These are phyloP conservation scores for Phragmatobia fuliginosa DNA, from an alignment of 2,888 invertebrate genomes.

Conservation along the genomic window DNA sequence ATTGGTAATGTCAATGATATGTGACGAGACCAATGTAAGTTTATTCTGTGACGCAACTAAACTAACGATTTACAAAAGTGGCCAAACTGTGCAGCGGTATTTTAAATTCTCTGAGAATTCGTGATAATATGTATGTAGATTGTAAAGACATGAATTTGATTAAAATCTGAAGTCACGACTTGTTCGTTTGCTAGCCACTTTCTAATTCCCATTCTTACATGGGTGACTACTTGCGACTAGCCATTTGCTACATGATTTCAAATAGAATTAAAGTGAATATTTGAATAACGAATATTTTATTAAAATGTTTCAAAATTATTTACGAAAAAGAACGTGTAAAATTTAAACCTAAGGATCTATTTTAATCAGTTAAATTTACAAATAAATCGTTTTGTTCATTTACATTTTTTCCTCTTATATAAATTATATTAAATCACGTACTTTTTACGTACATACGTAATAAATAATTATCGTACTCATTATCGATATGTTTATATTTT, in stretches of 20 bases:
- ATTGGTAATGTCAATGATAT: neutral
- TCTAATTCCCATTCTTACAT: conserved; percentile 57
- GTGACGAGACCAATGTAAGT: neutral
- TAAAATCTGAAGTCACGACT: conserved; percentile 64
- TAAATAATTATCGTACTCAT: neutral
- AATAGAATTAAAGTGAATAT: neutral
- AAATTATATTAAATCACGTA: too few relatives aligned
- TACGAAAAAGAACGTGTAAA: neutral
- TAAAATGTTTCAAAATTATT: neutral
- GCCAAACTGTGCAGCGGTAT: conserved; percentile 11
- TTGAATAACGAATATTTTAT: neutral
- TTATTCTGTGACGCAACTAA: neutral
- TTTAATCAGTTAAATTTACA: neutral
- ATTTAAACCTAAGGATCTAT: neutral
- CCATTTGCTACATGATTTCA: neutral
- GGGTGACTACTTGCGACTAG: conserved; percentile 13
- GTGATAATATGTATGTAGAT: conserved; percentile 44
- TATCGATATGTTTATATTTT: conserved; percentile 22
- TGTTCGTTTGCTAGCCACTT: conserved; percentile 55
- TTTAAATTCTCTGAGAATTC: conserved; percentile 36
- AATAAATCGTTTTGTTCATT: neutral
- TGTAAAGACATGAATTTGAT: conserved; percentile 53
- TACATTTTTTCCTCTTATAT: neutral
- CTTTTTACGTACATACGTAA: too few relatives aligned
- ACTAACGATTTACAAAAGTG: conserved; percentile 13